These are phyloP conservation scores for Antennarius maculatus DNA, from an alignment of 2,797 vertebrate genomes.

Conservation along the genomic window DNA sequence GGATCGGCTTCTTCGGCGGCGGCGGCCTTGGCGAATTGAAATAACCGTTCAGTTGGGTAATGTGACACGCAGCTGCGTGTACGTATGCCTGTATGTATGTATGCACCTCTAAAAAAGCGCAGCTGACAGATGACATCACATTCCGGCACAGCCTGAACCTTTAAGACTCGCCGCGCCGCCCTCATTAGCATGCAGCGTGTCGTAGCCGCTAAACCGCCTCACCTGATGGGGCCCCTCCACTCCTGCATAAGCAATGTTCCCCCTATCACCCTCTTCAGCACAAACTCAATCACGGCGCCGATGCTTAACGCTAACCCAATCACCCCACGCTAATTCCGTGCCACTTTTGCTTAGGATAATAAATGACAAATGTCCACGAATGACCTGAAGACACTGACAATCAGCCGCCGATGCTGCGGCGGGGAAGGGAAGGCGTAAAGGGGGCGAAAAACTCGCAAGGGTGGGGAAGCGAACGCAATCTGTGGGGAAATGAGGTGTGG, in stretches of 20 bases:
- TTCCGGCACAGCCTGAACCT: slow-evolving; percentile 33
- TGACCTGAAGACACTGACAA: slow-evolving; percentile 67
- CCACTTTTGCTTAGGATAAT: slow-evolving; percentile 80
- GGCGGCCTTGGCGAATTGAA: neutral
- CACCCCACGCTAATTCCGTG: slow-evolving; percentile 73
- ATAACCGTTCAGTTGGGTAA: slow-evolving; percentile 22
- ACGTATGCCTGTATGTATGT: neutral
- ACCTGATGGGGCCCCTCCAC: slow-evolving; percentile 57
- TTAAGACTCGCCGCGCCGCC: slow-evolving; percentile 35
- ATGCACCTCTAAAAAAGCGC: slow-evolving; percentile 7
- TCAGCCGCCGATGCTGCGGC: slow-evolving; percentile 16
- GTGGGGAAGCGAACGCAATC: slow-evolving; percentile 24
- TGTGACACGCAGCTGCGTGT: slow-evolving; percentile 16
- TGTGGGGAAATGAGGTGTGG: slow-evolving; percentile 12
- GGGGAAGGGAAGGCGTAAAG: slow-evolving; percentile 14
- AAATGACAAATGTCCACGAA: slow-evolving; percentile 80
- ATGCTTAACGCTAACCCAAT: slow-evolving; percentile 84
- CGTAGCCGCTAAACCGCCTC: slow-evolving; percentile 33
- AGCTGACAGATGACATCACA: slow-evolving; percentile 50
- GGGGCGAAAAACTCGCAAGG: slow-evolving; percentile 1
- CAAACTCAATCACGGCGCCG: slow-evolving; percentile 77
- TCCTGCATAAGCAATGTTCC: slow-evolving; percentile 66
- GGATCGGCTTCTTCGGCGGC: slow-evolving; percentile 10
- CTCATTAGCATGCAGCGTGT: slow-evolving; percentile 62
- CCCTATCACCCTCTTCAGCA: slow-evolving; percentile 68